These are phyloP conservation scores for Camponotus pennsylvanicus DNA, from an alignment of 1,140 invertebrate species.

Conservation along the genomic window DNA sequence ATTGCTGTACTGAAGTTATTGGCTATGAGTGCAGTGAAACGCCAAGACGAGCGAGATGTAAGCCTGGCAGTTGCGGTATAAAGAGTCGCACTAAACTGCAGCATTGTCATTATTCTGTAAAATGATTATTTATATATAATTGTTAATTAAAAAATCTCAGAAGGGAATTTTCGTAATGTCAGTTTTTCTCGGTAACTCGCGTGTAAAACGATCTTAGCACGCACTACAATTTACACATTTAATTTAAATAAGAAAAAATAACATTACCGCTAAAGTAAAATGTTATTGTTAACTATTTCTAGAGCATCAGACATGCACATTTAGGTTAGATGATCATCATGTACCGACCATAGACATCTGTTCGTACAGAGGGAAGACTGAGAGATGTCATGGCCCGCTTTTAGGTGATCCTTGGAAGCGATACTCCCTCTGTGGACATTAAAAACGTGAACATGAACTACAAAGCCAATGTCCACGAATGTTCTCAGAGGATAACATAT, in stretches of 20 bases:
- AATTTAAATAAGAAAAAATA: background rate
- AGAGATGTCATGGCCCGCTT: no score
- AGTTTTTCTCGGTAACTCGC: background rate
- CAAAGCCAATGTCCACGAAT: no score
- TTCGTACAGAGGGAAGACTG: no score
- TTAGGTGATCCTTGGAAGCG: no score
- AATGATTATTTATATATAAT: conserved; percentile 42
- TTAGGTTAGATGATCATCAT: conserved; percentile 37
- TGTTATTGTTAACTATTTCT: conserved; percentile 3
- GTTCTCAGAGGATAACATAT: no score
- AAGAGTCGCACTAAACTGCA: conserved; percentile 35
- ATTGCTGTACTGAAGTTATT: conserved; percentile 15
- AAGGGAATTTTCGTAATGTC: no score
- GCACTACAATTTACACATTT: background rate
- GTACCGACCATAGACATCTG: background rate
- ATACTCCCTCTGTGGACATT: no score
- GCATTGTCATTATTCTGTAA: conserved; percentile 40
- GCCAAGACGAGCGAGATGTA: conserved; percentile 26
- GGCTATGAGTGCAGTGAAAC: conserved; percentile 15
- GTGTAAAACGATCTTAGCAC: background rate
- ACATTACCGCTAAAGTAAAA: conserved; percentile 2
- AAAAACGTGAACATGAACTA: no score
- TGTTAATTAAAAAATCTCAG: background rate
- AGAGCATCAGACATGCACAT: background rate
- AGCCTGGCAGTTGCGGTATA: conserved; percentile 12